Evolutionary conservation across 2,113 vertebrate genomes (phyloP), one percentile per base, ranked within the genome.

Genomic region (Labrus mixtus): DNA sequence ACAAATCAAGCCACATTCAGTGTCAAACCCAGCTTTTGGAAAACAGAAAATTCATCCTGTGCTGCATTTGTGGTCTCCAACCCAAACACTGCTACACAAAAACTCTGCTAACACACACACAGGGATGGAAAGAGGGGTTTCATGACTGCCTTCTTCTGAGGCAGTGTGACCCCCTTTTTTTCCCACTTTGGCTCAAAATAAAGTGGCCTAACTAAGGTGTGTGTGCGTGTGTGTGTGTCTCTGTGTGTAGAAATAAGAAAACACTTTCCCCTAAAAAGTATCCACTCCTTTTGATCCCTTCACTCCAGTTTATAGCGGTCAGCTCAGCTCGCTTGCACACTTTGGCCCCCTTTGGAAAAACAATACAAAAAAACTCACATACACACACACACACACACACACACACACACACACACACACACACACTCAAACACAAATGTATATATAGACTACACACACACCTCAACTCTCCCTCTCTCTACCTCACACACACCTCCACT

Each of bases 271-370:
- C 74, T 82, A 72, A 85, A 86, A 93, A 91, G 85, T 90, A 84
- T 85, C 79, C 82, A 82, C 92, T 92, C 91, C 91, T 90, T 87
- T 87, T 74, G 90, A 92, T 85, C 91, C 92, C 91, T 93, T 92
- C 92, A 92, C 92, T 92, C 92, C 92, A 92, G 92, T 87, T 91
- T 83, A 67, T 65, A 82, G 79, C 65, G 89, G 89, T 86, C 89
- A 90, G 71, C 84, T 87, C 84, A 54, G 78, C 84, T 74, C 79
- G 37, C 86, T 86, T 64, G 62, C 75, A 85, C 85, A 79, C 89
- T 87, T 87, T 76, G 33, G 16, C 43, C 84, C 69, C 70, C 59
- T 79, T 73, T 62, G 75, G 53, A 73, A 82, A 87, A 87, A 83
- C 81, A 89, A 88, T 51, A 67, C 41, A 46, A 33, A 63, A 57